Evolutionary conservation across 2,113 vertebrate species (phyloP), one percentile per base, ranked within the genome.

Genomic region (Gambusia affinis): DNA sequence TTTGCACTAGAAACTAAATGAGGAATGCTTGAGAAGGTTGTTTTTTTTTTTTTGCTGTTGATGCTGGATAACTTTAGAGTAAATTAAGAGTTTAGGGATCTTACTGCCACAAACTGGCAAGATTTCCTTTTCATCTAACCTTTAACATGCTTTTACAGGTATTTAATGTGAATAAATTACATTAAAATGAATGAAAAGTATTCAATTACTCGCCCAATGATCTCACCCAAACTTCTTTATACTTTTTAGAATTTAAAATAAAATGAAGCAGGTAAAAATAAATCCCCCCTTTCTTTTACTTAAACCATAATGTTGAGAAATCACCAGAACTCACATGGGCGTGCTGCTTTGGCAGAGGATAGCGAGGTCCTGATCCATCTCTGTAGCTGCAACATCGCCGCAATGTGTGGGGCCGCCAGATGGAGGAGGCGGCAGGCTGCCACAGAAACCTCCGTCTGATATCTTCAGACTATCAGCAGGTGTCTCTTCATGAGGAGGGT

Each of bases 341-440:
- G 89, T 88, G 89, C 78, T 91, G 69, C 89, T 92, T 86, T 94
- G 94, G 67, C 92, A 95, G 87, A 95, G 80, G 51, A 86, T 51
- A 22, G 61, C 90, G 74, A 95, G 91, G 86, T 94, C 93, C 65
- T 89, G 90, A 64, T 93, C 88, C 0, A 71, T 54, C 47, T 91
- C 91, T 27, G 84, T 1, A 31, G 78, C 74, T 35, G 88, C 33
- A 0, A 19, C 28, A 0, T 69, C 84, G 57, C 70, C 77, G 63
- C 85, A 83, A 8, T 69, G 54, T 3, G 79, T 64, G 0, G 70
- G 81, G 12, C 33, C 37, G 5, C 84, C 78, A 62, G 83, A 5
- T 0, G 86, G 42, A 19, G 78, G 67, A 28, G 85, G 69, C 0
- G 78, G 60, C 69, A 19, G 64, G 1, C 80, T 68, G 17, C 76